Conservation (phyloP, 2,888 invertebrate species). For the Drosophila fungiperda region DNA sequence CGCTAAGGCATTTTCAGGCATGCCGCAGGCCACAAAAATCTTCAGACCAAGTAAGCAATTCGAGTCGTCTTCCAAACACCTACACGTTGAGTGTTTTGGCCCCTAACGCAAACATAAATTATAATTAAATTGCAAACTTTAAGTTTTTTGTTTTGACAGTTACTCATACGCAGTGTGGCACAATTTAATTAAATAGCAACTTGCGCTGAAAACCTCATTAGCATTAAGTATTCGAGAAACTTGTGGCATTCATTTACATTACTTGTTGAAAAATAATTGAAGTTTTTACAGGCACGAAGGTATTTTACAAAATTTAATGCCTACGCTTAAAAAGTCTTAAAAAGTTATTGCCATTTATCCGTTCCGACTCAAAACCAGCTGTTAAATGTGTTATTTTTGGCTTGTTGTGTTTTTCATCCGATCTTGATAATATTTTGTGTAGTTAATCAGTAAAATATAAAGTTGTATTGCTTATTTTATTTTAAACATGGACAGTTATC, state of each 20-base stretch:
- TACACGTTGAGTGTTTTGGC: background rate
- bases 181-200: conserved; percentile 7
- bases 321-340: background rate
- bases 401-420: background rate
- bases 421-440: background rate
- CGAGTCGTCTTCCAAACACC: conserved; percentile 2
- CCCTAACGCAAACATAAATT: conserved; percentile 1
- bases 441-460: background rate
- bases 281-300: background rate
- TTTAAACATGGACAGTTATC: background rate
- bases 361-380: background rate
- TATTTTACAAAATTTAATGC: background rate
- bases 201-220: background rate
- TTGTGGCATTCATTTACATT: background rate
- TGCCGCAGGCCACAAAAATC: background rate
- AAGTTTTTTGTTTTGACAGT: conserved; percentile 1
- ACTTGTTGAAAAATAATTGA: background rate
- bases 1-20: conserved; percentile 36
- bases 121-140: conserved; percentile 1
- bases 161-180: conserved; percentile 28
- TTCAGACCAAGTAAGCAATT: background rate
- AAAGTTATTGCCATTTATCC: background rate
- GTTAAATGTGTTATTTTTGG: background rate
- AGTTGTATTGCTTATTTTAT: background rate
- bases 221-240: background rate